Conservation (phyloP, 1,140 invertebrate species). For the Zeugodacus cucurbitae region DNA sequence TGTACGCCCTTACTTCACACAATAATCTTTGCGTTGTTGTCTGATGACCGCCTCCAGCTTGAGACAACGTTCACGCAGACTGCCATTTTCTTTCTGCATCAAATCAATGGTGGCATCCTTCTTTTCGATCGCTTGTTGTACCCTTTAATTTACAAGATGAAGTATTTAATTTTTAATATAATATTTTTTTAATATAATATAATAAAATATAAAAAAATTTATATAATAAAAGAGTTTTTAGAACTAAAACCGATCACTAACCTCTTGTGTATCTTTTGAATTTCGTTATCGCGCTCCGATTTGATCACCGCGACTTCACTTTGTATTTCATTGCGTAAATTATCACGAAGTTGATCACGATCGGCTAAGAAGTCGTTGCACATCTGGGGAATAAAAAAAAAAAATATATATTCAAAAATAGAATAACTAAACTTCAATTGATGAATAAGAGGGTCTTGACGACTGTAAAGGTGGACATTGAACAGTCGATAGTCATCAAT, state of each 20-base stretch:
- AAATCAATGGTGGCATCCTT: conserved; percentile 81
- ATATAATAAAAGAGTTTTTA: no score
- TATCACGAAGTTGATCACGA: conserved; percentile 67
- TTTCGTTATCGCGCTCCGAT: conserved; percentile 66
- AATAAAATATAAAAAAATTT: no score
- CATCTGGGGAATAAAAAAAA: conserved; percentile 53
- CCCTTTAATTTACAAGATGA: conserved; percentile 65
- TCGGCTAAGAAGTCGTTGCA: conserved; percentile 68
- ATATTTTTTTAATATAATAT: no score
- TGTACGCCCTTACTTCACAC: conserved; percentile 62
- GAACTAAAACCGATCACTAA: neutral
- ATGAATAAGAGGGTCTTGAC: no score
- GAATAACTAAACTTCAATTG: no score
- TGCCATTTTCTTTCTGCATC: conserved; percentile 75
- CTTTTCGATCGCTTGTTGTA: conserved; percentile 80
- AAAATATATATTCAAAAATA: neutral
- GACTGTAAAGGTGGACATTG: no score
- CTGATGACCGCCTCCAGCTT: conserved; percentile 80
- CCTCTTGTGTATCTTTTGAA: conserved; percentile 67
- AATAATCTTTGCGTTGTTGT: conserved; percentile 78
- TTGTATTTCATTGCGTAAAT: conserved; percentile 69
- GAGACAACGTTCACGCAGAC: conserved; percentile 75
- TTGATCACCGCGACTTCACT: conserved; percentile 65
- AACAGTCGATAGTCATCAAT: no score
- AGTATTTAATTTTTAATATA: neutral